These are phyloP conservation scores for Bursaphelenchus mucronatus DNA, from an alignment of 1,140 invertebrate genomes.

Conservation along the genomic window DNA sequence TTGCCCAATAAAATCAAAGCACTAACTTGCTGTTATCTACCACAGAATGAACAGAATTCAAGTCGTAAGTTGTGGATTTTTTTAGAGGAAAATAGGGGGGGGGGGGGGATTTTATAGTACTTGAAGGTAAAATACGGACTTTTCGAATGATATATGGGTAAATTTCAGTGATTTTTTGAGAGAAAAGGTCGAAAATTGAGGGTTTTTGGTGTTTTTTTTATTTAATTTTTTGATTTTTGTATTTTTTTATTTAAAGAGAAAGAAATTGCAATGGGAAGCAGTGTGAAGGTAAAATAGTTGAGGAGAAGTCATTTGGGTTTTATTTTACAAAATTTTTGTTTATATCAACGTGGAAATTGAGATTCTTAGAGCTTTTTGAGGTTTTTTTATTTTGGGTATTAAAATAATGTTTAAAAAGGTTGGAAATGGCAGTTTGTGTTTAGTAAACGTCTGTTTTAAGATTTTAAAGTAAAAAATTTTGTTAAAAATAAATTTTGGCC, in stretches of 20 bases:
- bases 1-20: conserved; percentile 74
- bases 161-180: conserved; percentile 94
- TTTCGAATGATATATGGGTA: conserved; percentile 65
- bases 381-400: conserved; percentile 56
- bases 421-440: too few relatives aligned
- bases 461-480: conserved; percentile 13
- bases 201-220: too few relatives aligned
- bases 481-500: conserved; percentile 8
- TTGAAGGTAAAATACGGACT: not conserved
- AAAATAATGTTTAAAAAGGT: too few relatives aligned
- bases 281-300: too few relatives aligned
- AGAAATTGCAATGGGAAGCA: too few relatives aligned
- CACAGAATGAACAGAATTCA: conserved; percentile 70
- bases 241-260: too few relatives aligned
- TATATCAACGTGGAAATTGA: too few relatives aligned
- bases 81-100: too few relatives aligned
- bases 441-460: too few relatives aligned
- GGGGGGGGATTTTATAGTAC: conserved; percentile 6
- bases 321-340: too few relatives aligned
- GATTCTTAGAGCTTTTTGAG: not conserved
- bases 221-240: too few relatives aligned
- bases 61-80: conserved; percentile 1
- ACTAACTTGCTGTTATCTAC: conserved; percentile 90
- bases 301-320: too few relatives aligned
- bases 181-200: conserved; percentile 68